A percentile compares a stretch with the other conserved stretches of the same genome.
phyloP scores from a whole-genome alignment of 2,888 invertebrate genomes.

The Caenorhabditis drosophilae region DNA sequence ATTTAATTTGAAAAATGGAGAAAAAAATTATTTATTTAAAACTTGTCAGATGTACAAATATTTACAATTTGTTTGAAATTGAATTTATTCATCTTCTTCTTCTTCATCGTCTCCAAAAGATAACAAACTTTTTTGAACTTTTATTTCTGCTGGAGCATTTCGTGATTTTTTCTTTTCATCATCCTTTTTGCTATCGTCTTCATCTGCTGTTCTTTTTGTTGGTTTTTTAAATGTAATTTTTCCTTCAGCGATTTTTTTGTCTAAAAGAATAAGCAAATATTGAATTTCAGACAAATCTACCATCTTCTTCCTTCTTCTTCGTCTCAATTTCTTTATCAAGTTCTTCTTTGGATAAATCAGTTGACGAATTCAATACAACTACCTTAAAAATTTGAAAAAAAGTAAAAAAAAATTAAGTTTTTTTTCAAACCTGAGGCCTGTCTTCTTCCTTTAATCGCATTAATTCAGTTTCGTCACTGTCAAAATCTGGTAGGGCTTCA shows the following conservation, averaged over 20 bases:
- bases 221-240: slow-evolving; percentile 66
- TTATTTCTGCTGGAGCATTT: slow-evolving; percentile 10
- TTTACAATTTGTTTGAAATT: not conserved
- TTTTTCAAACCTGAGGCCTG: slow-evolving; percentile 50
- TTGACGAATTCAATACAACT: slow-evolving; percentile 57
- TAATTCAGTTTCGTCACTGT: slow-evolving; percentile 51
- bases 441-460: slow-evolving; percentile 57
- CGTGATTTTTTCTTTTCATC: slow-evolving; percentile 33
- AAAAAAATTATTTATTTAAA: too few relatives aligned
- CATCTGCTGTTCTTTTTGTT: slow-evolving; percentile 41
- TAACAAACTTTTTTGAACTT: slow-evolving; percentile 38
- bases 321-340: slow-evolving; percentile 53
- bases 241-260: slow-evolving; percentile 59
- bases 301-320: slow-evolving; percentile 58
- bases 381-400: slow-evolving; percentile 21
- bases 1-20: too few relatives aligned
- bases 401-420: not conserved
- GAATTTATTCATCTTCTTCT: slow-evolving; percentile 13
- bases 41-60: too few relatives aligned
- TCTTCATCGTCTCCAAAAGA: slow-evolving; percentile 62
- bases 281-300: slow-evolving; percentile 11
- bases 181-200: slow-evolving; percentile 23
- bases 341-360: slow-evolving; percentile 56
- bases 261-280: slow-evolving; percentile 30
- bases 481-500: slow-evolving; percentile 34